Evolutionary conservation across 2,888 invertebrate genomes (phyloP).

Genomic region (Nomada goodeniana): DNA sequence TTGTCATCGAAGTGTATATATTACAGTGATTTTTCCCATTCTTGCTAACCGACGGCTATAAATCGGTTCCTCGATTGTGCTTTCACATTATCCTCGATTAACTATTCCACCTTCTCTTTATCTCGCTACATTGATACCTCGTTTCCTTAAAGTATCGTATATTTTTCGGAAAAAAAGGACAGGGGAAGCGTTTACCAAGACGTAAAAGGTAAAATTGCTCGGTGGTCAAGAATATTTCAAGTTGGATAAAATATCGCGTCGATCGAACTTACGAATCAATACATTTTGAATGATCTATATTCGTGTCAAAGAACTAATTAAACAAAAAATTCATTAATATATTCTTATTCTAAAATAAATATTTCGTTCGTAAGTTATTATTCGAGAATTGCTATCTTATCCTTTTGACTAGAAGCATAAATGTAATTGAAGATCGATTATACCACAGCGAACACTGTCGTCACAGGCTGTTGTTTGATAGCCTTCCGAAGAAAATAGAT

Average conservation of each 20-base stretch:
- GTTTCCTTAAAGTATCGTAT: constrained; percentile 4
- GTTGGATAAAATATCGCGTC: background rate
- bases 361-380: background rate
- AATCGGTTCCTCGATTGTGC: constrained; percentile 40
- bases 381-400: background rate
- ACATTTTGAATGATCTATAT: background rate
- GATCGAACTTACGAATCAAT: background rate
- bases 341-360: background rate
- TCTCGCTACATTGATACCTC: constrained; percentile 12
- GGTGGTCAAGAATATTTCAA: constrained; percentile 17
- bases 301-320: background rate
- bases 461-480: too few relatives aligned
- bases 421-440: background rate
- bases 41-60: constrained; percentile 44
- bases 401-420: constrained; percentile 4
- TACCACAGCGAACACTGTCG: too few relatives aligned
- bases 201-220: constrained; percentile 9
- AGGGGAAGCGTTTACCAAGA: constrained; percentile 6
- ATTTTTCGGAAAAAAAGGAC: background rate
- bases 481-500: too few relatives aligned
- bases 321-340: background rate
- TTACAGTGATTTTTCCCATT: constrained; percentile 64
- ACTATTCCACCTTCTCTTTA: background rate
- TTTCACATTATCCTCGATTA: constrained; percentile 22
- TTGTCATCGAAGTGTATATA: constrained; percentile 61